Evolutionary conservation across 1,140 invertebrate genomes (phyloP).

Genomic region (Drosophila melanogaster): Release_6_plus_ISO1_MT NC_004354.4:2390501-2391000

Average conservation of each 20-base stretch:
- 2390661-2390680: conserved; percentile 2
- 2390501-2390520: conserved; percentile 77
- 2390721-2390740: neutral
- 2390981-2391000: conserved; percentile 1
- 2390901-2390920: no score
- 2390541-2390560: conserved; percentile 72
- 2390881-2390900: no score
- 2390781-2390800: neutral
- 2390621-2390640: conserved; percentile 3
- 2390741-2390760: neutral
- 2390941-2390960: neutral
- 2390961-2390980: neutral
- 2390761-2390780: neutral
- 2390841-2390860: neutral
- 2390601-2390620: conserved; percentile 31
- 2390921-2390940: no score
- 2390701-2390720: neutral
- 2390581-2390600: conserved; percentile 4
- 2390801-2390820: no score
- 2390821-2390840: neutral
- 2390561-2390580: conserved; percentile 41
- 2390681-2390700: neutral
- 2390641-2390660: neutral
- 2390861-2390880: no score
- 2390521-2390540: conserved; percentile 70